Base-by-base conservation (phyloP, 2,113 vertebrate genomes). In the Dissostichus mawsoni region DNA sequence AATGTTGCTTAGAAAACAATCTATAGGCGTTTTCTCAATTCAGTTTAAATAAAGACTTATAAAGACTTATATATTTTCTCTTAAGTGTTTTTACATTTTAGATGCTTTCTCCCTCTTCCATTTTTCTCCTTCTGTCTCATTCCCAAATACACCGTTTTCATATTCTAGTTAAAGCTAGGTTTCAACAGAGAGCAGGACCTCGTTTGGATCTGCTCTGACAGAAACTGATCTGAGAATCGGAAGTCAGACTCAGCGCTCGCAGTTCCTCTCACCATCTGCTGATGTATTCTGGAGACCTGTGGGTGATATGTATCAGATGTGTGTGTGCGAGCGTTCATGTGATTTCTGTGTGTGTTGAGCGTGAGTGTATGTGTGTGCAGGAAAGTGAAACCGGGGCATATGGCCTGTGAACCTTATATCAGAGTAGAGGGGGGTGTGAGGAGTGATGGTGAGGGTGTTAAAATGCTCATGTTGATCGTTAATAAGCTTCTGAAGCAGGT, bases 221-320 rank as follows among this genome's bases (percentile, higher is more conserved):
- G 74, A 76, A 72, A 36, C 23, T 1, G 29, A 8, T 18, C 23
- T 10, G n/a, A 70, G 59, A 48, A 44, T 17, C 6, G 36, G 75
- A 84, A 57, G 20, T 78, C 71, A 59, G 76, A 33, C 8, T n/a
- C n/a, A 14, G 53, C 8, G 44, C 55, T 51, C 69, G 64, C 25
- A 81, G 88, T 84, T 78, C 81, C 82, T 73, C 83, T 29, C 82
- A 88, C 92, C 92, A 91, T 93, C 92, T 93, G 92, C 7, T 87
- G 74, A 88, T 79, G 79, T 80, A 66, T 78, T 89, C 78, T 80
- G 81, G 70, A 82, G 78, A 73, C 74, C 86, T 83, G 85, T 85
- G 84, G 82, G 85, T 87, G 85, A 80, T 68, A 73, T 75, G 53
- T 72, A 55, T 11, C 82, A 20, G 16, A 59, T 48, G 52, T 44